phyloP scores from a whole-genome alignment of 1,140 invertebrate genomes.

The Zelostemma sp. region DNA sequence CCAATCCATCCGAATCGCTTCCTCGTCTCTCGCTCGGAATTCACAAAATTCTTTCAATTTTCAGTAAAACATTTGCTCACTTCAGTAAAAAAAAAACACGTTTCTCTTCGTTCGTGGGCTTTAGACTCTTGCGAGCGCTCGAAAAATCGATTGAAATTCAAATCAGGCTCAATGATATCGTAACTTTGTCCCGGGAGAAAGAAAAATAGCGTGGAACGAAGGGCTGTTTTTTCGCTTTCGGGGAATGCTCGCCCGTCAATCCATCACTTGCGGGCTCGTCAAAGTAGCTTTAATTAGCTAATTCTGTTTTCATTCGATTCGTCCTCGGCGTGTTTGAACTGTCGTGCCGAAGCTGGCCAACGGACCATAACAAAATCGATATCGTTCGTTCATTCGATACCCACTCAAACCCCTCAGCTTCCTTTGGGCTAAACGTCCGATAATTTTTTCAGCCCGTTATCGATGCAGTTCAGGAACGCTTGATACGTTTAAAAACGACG shows the following conservation, averaged over 20 bases:
- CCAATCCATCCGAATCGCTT: constrained; percentile 1
- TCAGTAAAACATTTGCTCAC: too few species aligned
- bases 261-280: constrained; percentile 26
- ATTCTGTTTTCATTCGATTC: constrained; percentile 49
- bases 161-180: too few species aligned
- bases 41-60: too few species aligned
- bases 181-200: too few species aligned
- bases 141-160: too few species aligned
- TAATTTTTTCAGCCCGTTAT: neutral
- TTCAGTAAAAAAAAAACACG: too few species aligned
- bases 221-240: too few species aligned
- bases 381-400: constrained; percentile 35
- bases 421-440: constrained; percentile 15
- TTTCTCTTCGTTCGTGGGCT: too few species aligned
- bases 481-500: constrained; percentile 8
- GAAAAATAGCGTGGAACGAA: too few species aligned
- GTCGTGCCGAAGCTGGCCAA: constrained; percentile 7
- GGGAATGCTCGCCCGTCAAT: constrained; percentile 20
- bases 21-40: neutral
- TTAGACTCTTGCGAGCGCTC: too few species aligned
- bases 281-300: constrained; percentile 49
- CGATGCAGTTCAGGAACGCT: neutral
- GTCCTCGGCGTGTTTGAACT: constrained; percentile 8
- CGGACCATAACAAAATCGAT: constrained; percentile 32
- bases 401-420: constrained; percentile 15